Base-by-base conservation (phyloP, 2,888 invertebrate genomes). In the Furcula furcula region DNA sequence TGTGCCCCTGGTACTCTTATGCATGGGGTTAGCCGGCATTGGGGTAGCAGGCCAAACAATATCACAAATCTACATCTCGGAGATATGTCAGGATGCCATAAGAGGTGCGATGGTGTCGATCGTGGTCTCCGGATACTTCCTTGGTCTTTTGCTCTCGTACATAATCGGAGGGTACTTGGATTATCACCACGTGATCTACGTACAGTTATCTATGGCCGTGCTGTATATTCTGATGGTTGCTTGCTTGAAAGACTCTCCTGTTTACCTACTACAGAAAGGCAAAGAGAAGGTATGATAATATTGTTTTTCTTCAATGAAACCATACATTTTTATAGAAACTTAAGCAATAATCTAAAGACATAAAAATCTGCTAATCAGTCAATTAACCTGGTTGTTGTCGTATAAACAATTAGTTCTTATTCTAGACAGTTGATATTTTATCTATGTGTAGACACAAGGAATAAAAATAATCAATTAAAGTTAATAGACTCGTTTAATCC, bases 21-120 rank as follows among this genome's bases (percentile, higher is more conserved):
- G 72, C 0, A 56, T 77, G 44, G 57, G 57, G 0, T 21, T 82
- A 0, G 57, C 68, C 0, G 83, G 83, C 0, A 26, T 72, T 0
- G 78, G 82, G 0, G 72, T 78, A 0, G 80, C 72, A 0, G 84
- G 83, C 0, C 82, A 83, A 34, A 71, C 71, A 0, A 58, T 76
- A 1, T 64, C 74, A 0, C 62, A 78, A 0, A 73, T 84, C 13
- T 84, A 65, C 50, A 80, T 84, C 34, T 60, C 76, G 0, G 84
- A 84, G 45, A 73, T 84, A 35, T 54, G 64, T 4, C 73, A 84
- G 9, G 76, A 81, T 21, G 68, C 76, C 0, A 73, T 84, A 19
- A 55, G 84, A 38, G 84, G 82, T 0, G 65, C 67, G 0, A 30
- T 83, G 13, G 64, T 73, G 7, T 76, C 83, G 0, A 55, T 63